Conservation (phyloP, 2,797 vertebrate genomes). For the Mus caroli region DNA sequence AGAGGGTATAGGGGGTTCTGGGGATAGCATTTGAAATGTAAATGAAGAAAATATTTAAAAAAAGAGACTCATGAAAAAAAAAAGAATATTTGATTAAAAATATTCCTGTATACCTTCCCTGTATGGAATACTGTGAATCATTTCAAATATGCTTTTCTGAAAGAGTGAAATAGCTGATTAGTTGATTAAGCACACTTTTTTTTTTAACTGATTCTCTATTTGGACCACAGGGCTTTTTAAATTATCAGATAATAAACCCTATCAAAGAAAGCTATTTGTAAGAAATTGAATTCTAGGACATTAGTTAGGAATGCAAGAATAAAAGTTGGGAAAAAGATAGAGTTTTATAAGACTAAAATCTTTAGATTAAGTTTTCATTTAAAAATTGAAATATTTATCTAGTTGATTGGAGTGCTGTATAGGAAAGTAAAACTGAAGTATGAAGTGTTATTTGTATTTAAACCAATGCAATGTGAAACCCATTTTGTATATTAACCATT, state of each 20-base stretch:
- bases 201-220: conserved; percentile 59
- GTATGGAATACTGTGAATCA: background rate
- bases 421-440: conserved; percentile 45
- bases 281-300: conserved; percentile 9
- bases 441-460: conserved; percentile 44
- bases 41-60: too few species aligned
- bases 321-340: conserved; percentile 42
- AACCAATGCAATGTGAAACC: conserved; percentile 41
- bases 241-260: conserved; percentile 43
- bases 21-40: too few species aligned
- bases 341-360: conserved; percentile 36
- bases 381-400: conserved; percentile 66
- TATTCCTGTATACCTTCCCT: background rate
- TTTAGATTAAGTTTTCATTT: conserved; percentile 41
- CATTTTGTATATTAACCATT: background rate
- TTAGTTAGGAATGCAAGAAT: conserved; percentile 46
- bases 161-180: conserved; percentile 11
- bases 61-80: too few species aligned
- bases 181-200: conserved; percentile 46
- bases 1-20: too few species aligned
- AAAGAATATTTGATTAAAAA: conserved; percentile 20
- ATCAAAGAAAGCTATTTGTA: conserved; percentile 32
- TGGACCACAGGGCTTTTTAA: background rate
- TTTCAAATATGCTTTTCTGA: conserved; percentile 27
- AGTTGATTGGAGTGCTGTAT: background rate